Conservation (phyloP, 2,888 invertebrate species). For the Cerceris ruficornis region DNA sequence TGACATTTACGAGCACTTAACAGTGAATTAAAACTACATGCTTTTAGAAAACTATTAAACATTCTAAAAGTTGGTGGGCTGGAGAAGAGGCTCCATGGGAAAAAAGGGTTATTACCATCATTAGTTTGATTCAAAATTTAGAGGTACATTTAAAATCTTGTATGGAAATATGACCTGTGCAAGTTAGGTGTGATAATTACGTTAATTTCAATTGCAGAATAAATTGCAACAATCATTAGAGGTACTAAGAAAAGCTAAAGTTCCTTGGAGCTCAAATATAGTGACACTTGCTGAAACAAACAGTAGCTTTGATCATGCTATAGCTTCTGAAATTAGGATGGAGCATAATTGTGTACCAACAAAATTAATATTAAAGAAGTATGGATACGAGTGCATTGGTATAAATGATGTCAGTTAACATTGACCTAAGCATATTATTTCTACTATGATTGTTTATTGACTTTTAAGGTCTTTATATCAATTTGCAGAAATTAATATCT, state of each 20-base stretch:
- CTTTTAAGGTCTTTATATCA: background rate
- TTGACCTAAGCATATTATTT: slow-evolving; percentile 11
- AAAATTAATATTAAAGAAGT: slow-evolving; percentile 81
- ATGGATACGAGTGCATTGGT: slow-evolving; percentile 79
- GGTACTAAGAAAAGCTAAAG: slow-evolving; percentile 77
- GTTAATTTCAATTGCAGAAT: slow-evolving; percentile 63
- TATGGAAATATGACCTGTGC: background rate
- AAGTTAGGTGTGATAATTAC: slow-evolving; percentile 2
- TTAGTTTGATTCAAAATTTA: slow-evolving; percentile 73
- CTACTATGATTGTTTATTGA: slow-evolving; percentile 20
- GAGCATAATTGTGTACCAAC: slow-evolving; percentile 80
- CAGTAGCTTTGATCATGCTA: slow-evolving; percentile 75
- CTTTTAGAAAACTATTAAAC: slow-evolving; percentile 68
- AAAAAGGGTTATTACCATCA: slow-evolving; percentile 68
- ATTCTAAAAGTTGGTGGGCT: slow-evolving; percentile 75
- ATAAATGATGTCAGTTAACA: slow-evolving; percentile 74
- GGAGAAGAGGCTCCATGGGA: slow-evolving; percentile 80
- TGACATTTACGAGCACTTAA: background rate
- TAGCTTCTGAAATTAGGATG: slow-evolving; percentile 77
- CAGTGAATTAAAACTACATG: slow-evolving; percentile 19
- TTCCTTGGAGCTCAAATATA: slow-evolving; percentile 80
- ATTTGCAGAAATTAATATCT: slow-evolving; percentile 73
- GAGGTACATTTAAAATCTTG: slow-evolving; percentile 63
- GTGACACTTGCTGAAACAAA: slow-evolving; percentile 72
- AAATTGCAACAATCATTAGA: slow-evolving; percentile 75